Conservation (phyloP, 2,113 vertebrate genomes). For the Platysteira castanea region DNA sequence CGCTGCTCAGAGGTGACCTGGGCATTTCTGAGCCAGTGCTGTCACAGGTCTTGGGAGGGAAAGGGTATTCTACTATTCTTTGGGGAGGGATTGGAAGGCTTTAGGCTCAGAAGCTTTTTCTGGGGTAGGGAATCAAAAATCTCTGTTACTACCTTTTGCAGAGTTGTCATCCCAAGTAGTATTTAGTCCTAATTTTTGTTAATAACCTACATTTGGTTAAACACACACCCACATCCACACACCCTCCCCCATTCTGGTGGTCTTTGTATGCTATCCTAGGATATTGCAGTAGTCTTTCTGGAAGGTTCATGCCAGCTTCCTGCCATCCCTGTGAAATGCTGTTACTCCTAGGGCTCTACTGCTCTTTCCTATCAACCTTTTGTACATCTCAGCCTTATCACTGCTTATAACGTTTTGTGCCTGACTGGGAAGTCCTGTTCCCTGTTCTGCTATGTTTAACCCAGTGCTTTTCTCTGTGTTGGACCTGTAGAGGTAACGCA, state of each 20-base stretch:
- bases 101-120: not conserved
- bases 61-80: not conserved
- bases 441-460: not conserved
- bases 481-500: not conserved
- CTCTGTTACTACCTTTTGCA: not conserved
- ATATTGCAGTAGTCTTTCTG: not conserved
- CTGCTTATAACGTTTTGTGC: not conserved
- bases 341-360: not conserved
- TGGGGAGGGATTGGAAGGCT: not conserved
- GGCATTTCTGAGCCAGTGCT: not conserved
- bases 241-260: not conserved
- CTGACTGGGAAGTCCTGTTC: not conserved
- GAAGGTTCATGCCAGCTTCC: not conserved
- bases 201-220: not conserved
- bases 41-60: not conserved
- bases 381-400: not conserved
- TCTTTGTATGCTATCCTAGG: not conserved
- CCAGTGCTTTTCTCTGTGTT: not conserved
- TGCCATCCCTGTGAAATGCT: not conserved
- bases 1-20: not conserved
- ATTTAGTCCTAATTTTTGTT: not conserved
- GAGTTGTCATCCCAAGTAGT: not conserved
- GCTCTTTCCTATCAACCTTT: not conserved
- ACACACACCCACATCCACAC: not conserved
- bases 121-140: not conserved